A percentile compares a stretch with the other conserved stretches of the same genome.
phyloP scores from a whole-genome alignment of 92 coral and sea anemone genomes.

The Zoanthus sociatus region DNA sequence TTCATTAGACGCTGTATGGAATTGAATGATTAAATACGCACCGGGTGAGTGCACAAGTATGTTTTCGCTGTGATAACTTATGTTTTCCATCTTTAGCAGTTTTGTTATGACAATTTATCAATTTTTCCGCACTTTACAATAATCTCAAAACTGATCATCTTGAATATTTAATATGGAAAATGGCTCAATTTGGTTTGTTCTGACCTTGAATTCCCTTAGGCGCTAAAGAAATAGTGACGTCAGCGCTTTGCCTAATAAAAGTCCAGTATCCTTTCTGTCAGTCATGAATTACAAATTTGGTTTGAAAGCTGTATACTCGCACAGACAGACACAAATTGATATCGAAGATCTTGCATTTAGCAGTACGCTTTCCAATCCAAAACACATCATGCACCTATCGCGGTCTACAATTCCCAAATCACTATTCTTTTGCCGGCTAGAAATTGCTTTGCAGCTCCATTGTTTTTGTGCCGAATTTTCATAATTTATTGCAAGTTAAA shows the following conservation, averaged over 20 bases:
- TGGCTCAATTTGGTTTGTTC: constrained; percentile 6
- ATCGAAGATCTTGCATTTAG: background rate
- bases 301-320: background rate
- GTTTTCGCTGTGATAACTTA: constrained; percentile 7
- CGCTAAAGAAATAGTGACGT: constrained; percentile 31
- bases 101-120: background rate
- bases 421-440: background rate
- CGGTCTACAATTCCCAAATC: background rate
- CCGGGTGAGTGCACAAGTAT: constrained; percentile 7
- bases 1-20: background rate
- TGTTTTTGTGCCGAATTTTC: constrained; percentile 20
- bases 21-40: constrained; percentile 19
- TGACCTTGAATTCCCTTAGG: constrained; percentile 2
- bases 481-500: constrained; percentile 37
- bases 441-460: background rate
- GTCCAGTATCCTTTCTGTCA: constrained; percentile 35
- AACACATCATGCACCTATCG: background rate
- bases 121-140: constrained; percentile 19
- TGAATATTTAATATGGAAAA: constrained; percentile 30
- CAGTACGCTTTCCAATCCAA: background rate
- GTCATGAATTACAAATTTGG: background rate
- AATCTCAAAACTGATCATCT: constrained; percentile 20
- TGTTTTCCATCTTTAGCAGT: constrained; percentile 10
- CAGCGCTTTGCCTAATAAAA: constrained; percentile 10
- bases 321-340: background rate